Conservation (phyloP, 2,888 invertebrate species). For the Shargacucullia verbasci region DNA sequence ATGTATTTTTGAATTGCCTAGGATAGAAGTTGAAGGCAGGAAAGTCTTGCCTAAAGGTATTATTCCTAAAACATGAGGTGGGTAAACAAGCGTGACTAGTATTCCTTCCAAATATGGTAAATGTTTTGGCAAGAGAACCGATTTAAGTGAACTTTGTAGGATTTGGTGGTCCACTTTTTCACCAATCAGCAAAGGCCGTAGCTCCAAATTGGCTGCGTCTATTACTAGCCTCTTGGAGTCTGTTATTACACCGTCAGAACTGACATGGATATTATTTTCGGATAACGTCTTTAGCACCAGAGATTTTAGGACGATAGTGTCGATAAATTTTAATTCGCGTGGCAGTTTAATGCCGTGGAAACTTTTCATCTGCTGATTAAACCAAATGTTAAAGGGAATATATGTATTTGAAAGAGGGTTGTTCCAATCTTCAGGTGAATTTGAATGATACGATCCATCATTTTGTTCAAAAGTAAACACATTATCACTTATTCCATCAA, state of each 20-base stretch:
- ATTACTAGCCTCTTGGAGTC: conserved; percentile 62
- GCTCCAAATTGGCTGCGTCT: conserved; percentile 61
- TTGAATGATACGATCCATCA: conserved; percentile 1
- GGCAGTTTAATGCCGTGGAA: conserved; percentile 48
- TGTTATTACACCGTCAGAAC: conserved; percentile 56
- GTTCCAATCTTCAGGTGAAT: background rate
- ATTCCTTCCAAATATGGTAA: conserved; percentile 67
- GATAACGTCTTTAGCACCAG: conserved; percentile 62
- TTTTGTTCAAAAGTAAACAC: conserved; percentile 22
- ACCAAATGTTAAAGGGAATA: conserved; percentile 66
- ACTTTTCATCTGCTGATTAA: conserved; percentile 61
- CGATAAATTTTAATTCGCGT: conserved; percentile 44
- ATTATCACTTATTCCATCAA: conserved; percentile 3
- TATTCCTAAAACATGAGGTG: conserved; percentile 70
- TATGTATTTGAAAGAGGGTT: conserved; percentile 10
- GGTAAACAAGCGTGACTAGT: conserved; percentile 63
- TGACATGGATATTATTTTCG: conserved; percentile 63
- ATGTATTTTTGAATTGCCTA: background rate
- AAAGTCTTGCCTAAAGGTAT: conserved; percentile 68
- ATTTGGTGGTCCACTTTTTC: conserved; percentile 57
- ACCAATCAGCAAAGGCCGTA: conserved; percentile 72
- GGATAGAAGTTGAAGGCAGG: conserved; percentile 26
- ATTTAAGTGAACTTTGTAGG: conserved; percentile 24
- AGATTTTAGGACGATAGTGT: conserved; percentile 56
- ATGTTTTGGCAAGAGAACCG: conserved; percentile 34